Conservation (phyloP, 1,140 invertebrate species). For the Macrocentrus cingulum region DNA sequence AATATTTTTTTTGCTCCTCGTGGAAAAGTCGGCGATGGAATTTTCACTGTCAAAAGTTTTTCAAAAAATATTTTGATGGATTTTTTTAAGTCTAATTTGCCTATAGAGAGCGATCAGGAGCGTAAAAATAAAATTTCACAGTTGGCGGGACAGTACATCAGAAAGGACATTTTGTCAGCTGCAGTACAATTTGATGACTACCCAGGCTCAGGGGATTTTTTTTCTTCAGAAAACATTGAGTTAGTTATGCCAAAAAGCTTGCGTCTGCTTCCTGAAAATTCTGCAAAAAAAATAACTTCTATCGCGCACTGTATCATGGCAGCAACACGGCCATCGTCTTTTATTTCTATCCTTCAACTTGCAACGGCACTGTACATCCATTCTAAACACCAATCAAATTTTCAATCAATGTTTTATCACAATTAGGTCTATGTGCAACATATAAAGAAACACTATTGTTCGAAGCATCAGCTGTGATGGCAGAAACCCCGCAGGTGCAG, state of each 20-base stretch:
- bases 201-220: background rate
- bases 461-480: background rate
- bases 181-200: background rate
- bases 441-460: background rate
- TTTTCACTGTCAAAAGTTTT: slow-evolving; percentile 1
- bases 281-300: background rate
- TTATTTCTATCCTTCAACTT: background rate
- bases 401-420: background rate
- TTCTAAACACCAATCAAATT: slow-evolving; percentile 4
- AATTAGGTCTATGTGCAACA: background rate
- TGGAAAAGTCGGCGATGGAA: background rate
- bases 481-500: background rate
- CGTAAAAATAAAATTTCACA: background rate
- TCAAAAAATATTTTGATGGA: background rate
- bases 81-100: background rate
- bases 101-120: background rate
- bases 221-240: background rate
- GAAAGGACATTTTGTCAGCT: background rate
- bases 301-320: background rate
- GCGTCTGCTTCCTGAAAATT: background rate
- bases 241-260: background rate
- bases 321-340: background rate
- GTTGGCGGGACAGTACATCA: background rate
- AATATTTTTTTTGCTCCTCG: background rate
- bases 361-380: background rate